Evolutionary conservation across 53 echinoderm and acorn worm genomes (phyloP).

Genomic region (Luidia sarsii): DNA sequence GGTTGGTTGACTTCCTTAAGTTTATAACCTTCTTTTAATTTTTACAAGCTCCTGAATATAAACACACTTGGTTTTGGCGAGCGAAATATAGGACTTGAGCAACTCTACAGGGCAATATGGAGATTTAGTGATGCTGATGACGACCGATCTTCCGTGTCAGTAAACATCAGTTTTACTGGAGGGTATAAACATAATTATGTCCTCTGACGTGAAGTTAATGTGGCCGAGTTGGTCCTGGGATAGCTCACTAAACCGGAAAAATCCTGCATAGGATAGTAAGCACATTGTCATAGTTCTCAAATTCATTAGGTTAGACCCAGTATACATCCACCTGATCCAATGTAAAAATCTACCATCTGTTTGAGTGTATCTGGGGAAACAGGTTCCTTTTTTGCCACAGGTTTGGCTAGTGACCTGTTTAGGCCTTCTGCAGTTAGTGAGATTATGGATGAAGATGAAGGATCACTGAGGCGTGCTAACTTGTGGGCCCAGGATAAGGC

Average conservation of each 20-base stretch:
- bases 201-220: neutral
- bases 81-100: constrained; percentile 6
- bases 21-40: constrained; percentile 25
- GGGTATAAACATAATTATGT: neutral
- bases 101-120: constrained; percentile 6
- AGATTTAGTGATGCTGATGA: constrained; percentile 11
- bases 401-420: constrained; percentile 17
- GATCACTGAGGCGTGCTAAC: constrained; percentile 2
- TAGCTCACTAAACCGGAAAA: constrained; percentile 9
- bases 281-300: constrained; percentile 15
- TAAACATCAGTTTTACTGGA: constrained; percentile 27
- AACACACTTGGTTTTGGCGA: neutral
- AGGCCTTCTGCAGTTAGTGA: neutral
- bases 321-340: neutral
- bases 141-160: neutral
- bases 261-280: neutral
- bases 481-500: constrained; percentile 37
- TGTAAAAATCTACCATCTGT: neutral
- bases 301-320: neutral
- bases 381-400: constrained; percentile 7
- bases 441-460: neutral
- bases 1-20: constrained; percentile 8
- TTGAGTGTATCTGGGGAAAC: neutral
- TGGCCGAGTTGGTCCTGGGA: neutral
- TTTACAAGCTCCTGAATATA: neutral